Evolutionary conservation across 2,888 invertebrate genomes (phyloP).

Genomic region (Aelia acuminata): DNA sequence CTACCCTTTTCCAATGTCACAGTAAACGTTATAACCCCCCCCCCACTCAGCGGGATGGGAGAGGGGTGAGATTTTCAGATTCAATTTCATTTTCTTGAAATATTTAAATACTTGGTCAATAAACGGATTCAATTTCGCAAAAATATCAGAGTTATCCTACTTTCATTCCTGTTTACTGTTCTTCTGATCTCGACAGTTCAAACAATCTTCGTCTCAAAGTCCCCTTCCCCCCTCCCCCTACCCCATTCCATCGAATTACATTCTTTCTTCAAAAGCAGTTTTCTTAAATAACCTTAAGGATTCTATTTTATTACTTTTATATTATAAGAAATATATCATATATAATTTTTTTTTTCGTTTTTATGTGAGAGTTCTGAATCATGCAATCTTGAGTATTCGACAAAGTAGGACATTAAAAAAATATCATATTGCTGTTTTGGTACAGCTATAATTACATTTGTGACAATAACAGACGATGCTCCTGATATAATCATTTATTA

Average conservation of each 20-base stretch:
- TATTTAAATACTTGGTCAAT: constrained; percentile 18
- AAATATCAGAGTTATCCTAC: neutral
- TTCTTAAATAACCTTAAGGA: neutral
- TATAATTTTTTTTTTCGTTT: neutral
- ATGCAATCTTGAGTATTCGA: neutral
- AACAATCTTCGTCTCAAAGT: neutral
- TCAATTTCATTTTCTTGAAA: constrained; percentile 16
- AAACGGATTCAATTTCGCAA: constrained; percentile 3
- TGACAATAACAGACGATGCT: too few species aligned
- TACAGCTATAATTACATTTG: too few species aligned
- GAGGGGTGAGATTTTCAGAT: neutral
- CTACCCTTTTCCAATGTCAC: neutral
- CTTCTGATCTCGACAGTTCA: constrained; percentile 8
- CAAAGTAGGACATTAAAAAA: too few species aligned
- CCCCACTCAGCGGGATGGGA: neutral
- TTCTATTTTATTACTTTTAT: neutral
- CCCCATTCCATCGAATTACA: neutral
- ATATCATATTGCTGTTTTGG: too few species aligned
- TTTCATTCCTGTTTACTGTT: constrained; percentile 8
- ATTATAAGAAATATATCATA: too few species aligned
- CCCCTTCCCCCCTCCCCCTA: neutral
- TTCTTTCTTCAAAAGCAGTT: constrained; percentile 8
- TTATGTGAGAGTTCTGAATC: neutral
- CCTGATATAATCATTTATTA: too few species aligned
- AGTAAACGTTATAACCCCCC: neutral